Evolutionary conservation across 2,888 invertebrate genomes (phyloP).

Genomic region (Phaedon cochleariae): DNA sequence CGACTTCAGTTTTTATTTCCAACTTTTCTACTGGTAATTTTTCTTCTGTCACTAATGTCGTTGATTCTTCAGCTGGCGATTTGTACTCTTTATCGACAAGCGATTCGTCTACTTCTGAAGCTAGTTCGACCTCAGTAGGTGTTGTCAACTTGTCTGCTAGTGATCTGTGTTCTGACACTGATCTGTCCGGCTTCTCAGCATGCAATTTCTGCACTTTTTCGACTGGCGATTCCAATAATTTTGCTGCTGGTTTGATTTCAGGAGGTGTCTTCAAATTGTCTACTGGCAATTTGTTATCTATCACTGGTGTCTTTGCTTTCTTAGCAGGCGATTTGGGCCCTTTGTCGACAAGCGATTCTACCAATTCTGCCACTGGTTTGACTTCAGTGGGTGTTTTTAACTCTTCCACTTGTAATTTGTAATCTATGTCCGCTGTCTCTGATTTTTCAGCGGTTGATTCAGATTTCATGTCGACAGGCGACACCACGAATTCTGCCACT

Average conservation of each 20-base stretch:
- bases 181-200: no score
- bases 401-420: neutral
- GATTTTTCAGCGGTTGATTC: neutral
- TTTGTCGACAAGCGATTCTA: neutral
- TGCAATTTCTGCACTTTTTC: neutral
- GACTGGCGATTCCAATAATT: neutral
- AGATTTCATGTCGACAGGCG: no score
- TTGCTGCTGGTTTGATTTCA: no score
- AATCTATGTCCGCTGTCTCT: neutral
- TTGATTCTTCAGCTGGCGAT: neutral
- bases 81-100: neutral
- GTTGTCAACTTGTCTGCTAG: no score
- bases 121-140: no score
- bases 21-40: no score
- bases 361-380: neutral
- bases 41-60: no score
- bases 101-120: no score
- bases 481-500: no score
- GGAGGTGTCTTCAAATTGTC: constrained; percentile 5
- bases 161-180: no score
- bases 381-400: neutral
- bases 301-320: neutral
- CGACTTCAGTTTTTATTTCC: neutral
- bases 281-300: neutral
- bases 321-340: neutral